Percentiles rank a stretch among this genome's conserved stretches.
These are phyloP conservation scores for Corapipo altera DNA, from an alignment of 2,113 vertebrate species.

Conservation along the genomic window DNA sequence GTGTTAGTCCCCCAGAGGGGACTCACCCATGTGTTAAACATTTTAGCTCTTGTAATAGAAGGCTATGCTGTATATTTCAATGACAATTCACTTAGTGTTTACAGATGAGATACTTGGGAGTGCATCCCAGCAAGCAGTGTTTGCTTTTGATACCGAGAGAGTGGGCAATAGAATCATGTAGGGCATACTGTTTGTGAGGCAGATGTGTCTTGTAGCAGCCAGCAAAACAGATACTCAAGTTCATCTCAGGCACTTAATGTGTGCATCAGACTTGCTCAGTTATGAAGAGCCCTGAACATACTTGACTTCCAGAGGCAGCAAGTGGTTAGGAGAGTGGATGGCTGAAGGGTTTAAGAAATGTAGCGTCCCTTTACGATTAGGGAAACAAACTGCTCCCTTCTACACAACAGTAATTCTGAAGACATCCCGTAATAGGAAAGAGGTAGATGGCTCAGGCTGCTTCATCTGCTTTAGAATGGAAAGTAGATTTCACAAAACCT, in stretches of 20 bases:
- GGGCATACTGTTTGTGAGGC: neutral
- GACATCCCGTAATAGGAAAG: neutral
- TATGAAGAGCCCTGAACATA: neutral
- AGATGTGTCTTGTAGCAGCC: neutral
- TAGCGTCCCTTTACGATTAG: neutral
- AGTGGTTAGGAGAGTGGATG: neutral
- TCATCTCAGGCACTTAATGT: neutral
- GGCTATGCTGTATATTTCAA: slow-evolving; percentile 43
- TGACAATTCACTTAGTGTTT: slow-evolving; percentile 50
- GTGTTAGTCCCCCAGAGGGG: slow-evolving; percentile 57
- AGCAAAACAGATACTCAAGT: neutral
- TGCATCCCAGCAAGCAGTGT: slow-evolving; percentile 5
- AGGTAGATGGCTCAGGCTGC: neutral
- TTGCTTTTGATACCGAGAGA: neutral
- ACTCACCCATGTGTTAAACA: slow-evolving; percentile 66
- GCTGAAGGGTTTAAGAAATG: neutral
- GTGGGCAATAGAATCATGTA: neutral
- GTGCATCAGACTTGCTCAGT: neutral
- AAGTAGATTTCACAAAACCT: neutral
- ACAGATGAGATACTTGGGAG: slow-evolving; percentile 36
- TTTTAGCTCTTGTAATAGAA: slow-evolving; percentile 29
- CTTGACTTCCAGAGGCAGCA: neutral
- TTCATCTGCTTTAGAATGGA: neutral
- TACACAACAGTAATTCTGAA: neutral
- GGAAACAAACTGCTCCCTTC: neutral